Percentiles rank a stretch among this genome's conserved stretches.
Evolutionary conservation across 2,888 invertebrate species (phyloP).

Genomic region (Drosophila mercatorum): DNA sequence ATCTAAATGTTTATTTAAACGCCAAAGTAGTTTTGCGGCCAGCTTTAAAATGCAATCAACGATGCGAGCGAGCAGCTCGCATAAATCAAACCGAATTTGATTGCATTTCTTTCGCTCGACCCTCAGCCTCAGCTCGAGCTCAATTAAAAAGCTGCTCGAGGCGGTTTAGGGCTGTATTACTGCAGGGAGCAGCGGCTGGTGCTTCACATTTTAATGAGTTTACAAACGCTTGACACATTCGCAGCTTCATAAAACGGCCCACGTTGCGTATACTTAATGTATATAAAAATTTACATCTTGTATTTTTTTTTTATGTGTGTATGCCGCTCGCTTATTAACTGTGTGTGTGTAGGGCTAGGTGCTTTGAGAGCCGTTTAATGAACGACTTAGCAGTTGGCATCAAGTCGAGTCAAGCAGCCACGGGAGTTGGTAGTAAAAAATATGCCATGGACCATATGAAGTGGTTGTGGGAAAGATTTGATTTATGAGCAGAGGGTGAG

Average conservation of each 20-base stretch:
- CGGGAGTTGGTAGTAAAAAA: slow-evolving; percentile 2
- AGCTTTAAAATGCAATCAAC: slow-evolving; percentile 67
- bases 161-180: slow-evolving; percentile 37
- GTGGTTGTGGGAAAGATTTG: not conserved
- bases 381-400: slow-evolving; percentile 39
- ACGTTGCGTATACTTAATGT: slow-evolving; percentile 65
- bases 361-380: slow-evolving; percentile 61
- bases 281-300: slow-evolving; percentile 21
- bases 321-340: slow-evolving; percentile 60
- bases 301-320: slow-evolving; percentile 23
- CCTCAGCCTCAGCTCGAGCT: slow-evolving; percentile 5
- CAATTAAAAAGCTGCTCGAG: slow-evolving; percentile 63
- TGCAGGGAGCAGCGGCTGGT: slow-evolving; percentile 14
- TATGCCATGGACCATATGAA: not conserved
- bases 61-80: slow-evolving; percentile 3
- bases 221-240: slow-evolving; percentile 79
- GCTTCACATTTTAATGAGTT: slow-evolving; percentile 73
- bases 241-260: slow-evolving; percentile 58
- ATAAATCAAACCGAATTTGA: slow-evolving; percentile 56
- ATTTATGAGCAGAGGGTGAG: not conserved
- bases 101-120: slow-evolving; percentile 11
- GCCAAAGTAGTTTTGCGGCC: slow-evolving; percentile 53
- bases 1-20: slow-evolving; percentile 75
- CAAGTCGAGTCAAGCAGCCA: slow-evolving; percentile 8
- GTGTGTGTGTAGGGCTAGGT: not conserved